Conservation (phyloP, 2,888 invertebrate species). For the Perizoma affinitatum region DNA sequence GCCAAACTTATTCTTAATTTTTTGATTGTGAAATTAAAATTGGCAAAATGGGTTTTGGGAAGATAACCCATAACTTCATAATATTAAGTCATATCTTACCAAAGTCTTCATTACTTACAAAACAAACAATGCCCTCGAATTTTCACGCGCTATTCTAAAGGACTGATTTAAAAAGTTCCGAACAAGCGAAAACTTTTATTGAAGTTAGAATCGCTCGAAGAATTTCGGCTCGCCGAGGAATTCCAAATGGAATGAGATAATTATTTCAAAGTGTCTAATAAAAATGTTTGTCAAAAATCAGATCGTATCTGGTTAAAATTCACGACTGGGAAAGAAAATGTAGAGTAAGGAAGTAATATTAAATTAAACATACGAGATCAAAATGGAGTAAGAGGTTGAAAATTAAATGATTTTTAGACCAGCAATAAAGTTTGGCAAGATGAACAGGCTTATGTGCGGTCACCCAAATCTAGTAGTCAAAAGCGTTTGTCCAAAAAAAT, state of each 20-base stretch:
- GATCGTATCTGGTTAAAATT: conserved; percentile 9
- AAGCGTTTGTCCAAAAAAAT: too few relatives aligned
- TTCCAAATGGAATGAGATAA: conserved; percentile 40
- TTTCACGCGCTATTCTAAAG: conserved; percentile 28
- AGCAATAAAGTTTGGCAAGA: too few relatives aligned
- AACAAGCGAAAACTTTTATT: conserved; percentile 40
- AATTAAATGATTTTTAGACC: too few relatives aligned
- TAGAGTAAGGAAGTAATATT: too few relatives aligned
- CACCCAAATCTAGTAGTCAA: too few relatives aligned
- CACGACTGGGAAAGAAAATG: neutral
- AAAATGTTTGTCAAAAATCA: conserved; percentile 30
- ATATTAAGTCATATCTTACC: conserved; percentile 6
- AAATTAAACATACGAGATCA: too few relatives aligned
- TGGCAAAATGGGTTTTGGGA: too few relatives aligned
- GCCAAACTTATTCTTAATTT: too few relatives aligned
- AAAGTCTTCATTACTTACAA: conserved; percentile 17
- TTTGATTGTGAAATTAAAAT: too few relatives aligned
- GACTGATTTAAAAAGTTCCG: conserved; percentile 41
- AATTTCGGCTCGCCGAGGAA: conserved; percentile 39
- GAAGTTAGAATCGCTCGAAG: conserved; percentile 39
- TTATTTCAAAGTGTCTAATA: conserved; percentile 39
- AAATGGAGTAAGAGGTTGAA: too few relatives aligned
- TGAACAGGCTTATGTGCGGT: too few relatives aligned
- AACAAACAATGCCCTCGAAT: conserved; percentile 26
- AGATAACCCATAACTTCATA: neutral